Evolutionary conservation across 2,888 invertebrate genomes (phyloP), one percentile per base, ranked within the genome.

Genomic region (Tyria jacobaeae): DNA sequence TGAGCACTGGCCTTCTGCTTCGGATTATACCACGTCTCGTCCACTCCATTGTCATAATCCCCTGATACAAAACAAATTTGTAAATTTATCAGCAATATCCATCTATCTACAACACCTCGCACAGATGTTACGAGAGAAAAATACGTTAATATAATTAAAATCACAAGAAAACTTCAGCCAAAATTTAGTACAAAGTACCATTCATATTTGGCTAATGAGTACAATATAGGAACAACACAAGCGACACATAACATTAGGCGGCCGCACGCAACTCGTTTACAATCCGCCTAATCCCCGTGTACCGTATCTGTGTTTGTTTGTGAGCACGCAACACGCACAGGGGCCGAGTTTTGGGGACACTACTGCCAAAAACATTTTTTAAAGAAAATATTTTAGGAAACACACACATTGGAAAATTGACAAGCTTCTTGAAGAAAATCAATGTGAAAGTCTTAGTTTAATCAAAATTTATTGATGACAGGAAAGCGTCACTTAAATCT

Each of bases 271-370:
- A 74, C 70, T 71, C 68, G 76, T 64, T 78, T 77, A 76, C 78
- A 74, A 75, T 73, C 71, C 73, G 64, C 62, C 66, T 79, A 79
- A 80, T 81, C 78, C 80, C 60, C 69, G 76, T 82, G 75, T 68
- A 50, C 67, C 58, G 62, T 83, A 82, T 83, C 83, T 79, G 62
- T 84, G 77, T 85, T 84, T 81, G 84, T 82, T 83, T 85, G 75
- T 73, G 81, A 79, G 75, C 86, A 86, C 86, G 86, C 86, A 80
- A 86, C 75, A 75, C 76, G 76, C 71, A 74, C 67, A 57, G 49
- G 58, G 51, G 51, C 12, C 3, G 24, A 44, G 6, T 37, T 64
- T 64, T 25, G 56, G 37, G 55, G 55, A 60, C 39, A 60, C 49
- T 35, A 44, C 51, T 52, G 49, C 47, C 54, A 54, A 60, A 60